Conservation (phyloP, 2,113 vertebrate genomes). For the Vulpes vulpes region DNA sequence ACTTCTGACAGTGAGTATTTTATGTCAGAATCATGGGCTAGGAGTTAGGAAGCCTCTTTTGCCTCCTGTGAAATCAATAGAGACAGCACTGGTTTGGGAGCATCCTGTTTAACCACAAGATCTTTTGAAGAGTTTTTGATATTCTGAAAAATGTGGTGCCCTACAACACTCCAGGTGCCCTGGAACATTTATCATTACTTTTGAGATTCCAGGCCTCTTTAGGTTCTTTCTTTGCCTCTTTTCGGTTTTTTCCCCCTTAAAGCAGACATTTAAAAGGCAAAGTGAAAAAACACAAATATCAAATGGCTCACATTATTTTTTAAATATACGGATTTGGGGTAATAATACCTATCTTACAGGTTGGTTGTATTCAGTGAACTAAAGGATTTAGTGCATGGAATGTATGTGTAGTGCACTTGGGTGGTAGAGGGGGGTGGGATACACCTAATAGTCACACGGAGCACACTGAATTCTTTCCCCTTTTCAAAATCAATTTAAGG, state of each 20-base stretch:
- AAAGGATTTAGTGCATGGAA: neutral
- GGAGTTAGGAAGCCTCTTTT: neutral
- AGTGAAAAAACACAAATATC: neutral
- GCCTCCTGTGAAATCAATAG: neutral
- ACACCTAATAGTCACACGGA: too few species aligned
- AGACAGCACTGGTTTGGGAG: neutral
- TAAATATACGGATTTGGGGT: neutral
- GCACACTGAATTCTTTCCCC: neutral
- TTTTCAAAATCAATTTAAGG: neutral
- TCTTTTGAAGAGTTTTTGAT: slow-evolving; percentile 17
- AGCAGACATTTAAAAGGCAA: neutral
- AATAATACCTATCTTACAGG: neutral
- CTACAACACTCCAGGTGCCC: neutral
- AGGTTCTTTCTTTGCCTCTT: neutral
- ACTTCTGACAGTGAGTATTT: slow-evolving; percentile 12
- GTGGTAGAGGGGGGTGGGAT: neutral
- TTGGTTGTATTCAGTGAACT: neutral
- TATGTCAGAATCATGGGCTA: neutral
- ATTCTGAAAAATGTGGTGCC: neutral
- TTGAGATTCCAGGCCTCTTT: neutral
- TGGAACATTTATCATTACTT: neutral
- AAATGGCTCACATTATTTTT: neutral
- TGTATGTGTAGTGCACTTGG: neutral
- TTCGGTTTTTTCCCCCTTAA: neutral
- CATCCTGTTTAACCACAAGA: neutral